Evolutionary conservation across 2,797 vertebrate species (phyloP).

Genomic region (Bovichtus variegatus): DNA sequence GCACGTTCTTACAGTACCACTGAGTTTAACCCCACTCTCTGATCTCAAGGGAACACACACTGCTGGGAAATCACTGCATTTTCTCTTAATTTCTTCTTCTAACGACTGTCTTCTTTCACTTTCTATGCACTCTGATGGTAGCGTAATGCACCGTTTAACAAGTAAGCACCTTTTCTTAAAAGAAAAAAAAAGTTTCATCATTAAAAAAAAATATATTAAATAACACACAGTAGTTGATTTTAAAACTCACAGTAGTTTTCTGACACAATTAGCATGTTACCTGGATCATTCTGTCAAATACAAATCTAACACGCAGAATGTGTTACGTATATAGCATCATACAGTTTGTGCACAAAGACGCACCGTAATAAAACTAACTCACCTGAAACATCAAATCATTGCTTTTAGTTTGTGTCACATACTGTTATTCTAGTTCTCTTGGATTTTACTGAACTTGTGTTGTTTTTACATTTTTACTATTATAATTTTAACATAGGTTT

Average conservation of each 20-base stretch:
- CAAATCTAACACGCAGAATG: slow-evolving; percentile 6
- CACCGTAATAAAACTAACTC: slow-evolving; percentile 67
- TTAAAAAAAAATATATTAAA: neutral
- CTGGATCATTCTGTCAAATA: slow-evolving; percentile 26
- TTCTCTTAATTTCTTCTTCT: slow-evolving; percentile 25
- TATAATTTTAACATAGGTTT: neutral
- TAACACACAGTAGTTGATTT: slow-evolving; percentile 6
- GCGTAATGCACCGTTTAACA: slow-evolving; percentile 55
- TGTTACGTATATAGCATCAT: neutral
- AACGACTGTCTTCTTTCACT: slow-evolving; percentile 51
- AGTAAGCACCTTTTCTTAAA: slow-evolving; percentile 66
- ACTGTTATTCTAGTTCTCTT: slow-evolving; percentile 5
- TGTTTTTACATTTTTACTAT: neutral
- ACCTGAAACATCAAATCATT: slow-evolving; percentile 6
- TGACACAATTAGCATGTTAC: slow-evolving; percentile 50
- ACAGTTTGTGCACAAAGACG: slow-evolving; percentile 26
- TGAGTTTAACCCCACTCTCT: slow-evolving; percentile 32
- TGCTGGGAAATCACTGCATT: slow-evolving; percentile 38
- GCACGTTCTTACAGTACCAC: slow-evolving; percentile 60
- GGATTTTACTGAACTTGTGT: neutral
- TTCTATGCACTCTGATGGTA: slow-evolving; percentile 69
- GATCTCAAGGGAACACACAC: slow-evolving; percentile 43
- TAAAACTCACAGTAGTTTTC: neutral
- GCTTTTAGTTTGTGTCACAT: neutral
- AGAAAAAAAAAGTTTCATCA: neutral